A percentile compares a stretch with the other conserved stretches of the same genome.
Evolutionary conservation across 1,140 invertebrate genomes (phyloP).

Genomic region (Anastatus disparis): DNA sequence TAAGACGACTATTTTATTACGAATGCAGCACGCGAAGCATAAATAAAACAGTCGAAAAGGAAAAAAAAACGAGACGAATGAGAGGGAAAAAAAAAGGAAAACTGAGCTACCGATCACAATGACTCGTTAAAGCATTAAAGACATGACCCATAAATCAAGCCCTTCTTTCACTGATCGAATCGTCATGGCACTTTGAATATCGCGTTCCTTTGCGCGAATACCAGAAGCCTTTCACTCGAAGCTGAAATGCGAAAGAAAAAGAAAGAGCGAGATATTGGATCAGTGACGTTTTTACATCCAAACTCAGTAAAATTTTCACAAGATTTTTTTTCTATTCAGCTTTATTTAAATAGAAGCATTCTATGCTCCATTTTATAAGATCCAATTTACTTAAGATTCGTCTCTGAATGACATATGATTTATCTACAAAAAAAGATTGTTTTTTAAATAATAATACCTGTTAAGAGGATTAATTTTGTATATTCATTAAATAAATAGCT

Average conservation of each 20-base stretch:
- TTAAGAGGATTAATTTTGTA: no score
- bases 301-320: background rate
- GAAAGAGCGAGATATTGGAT: conserved; percentile 15
- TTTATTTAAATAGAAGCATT: no score
- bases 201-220: no score
- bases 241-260: no score
- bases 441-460: no score
- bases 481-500: no score
- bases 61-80: no score
- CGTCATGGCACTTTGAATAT: background rate
- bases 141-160: conserved; percentile 16
- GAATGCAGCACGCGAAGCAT: conserved; percentile 11
- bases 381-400: background rate
- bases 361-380: no score
- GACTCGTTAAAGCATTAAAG: conserved; percentile 30
- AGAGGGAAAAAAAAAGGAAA: no score
- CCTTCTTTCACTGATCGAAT: no score
- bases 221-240: conserved; percentile 3
- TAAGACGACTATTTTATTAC: conserved; percentile 6
- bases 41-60: conserved; percentile 8
- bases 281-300: background rate
- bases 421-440: no score
- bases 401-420: background rate
- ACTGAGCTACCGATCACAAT: conserved; percentile 1
- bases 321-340: conserved; percentile 1